Evolutionary conservation across 2,888 invertebrate species (phyloP).

Genomic region (Cheilosia pagana): DNA sequence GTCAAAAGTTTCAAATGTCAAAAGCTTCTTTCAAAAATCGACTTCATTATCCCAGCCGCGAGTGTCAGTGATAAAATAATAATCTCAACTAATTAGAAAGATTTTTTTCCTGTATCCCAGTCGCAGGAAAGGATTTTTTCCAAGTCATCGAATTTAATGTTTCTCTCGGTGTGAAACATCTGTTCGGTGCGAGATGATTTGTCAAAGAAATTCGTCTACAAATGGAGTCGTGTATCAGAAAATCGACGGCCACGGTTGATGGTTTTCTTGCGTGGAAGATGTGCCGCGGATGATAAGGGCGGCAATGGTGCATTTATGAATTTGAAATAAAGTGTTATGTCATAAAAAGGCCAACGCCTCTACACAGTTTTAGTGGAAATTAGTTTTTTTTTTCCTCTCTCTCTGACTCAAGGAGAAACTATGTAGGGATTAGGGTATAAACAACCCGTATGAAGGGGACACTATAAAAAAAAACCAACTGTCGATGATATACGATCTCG

Average conservation of each 20-base stretch:
- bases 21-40: slow-evolving; percentile 24
- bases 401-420: slow-evolving; percentile 24
- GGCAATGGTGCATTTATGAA: slow-evolving; percentile 59
- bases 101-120: slow-evolving; percentile 29
- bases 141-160: slow-evolving; percentile 66
- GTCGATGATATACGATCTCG: slow-evolving; percentile 67
- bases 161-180: slow-evolving; percentile 48
- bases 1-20: slow-evolving; percentile 56
- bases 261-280: slow-evolving; percentile 44
- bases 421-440: slow-evolving; percentile 15
- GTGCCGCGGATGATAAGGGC: slow-evolving; percentile 56
- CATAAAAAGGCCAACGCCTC: slow-evolving; percentile 70
- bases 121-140: slow-evolving; percentile 35
- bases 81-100: slow-evolving; percentile 56
- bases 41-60: slow-evolving; percentile 41
- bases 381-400: slow-evolving; percentile 21
- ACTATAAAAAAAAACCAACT: slow-evolving; percentile 50
- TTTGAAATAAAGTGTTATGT: slow-evolving; percentile 67
- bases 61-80: slow-evolving; percentile 25
- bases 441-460: slow-evolving; percentile 22
- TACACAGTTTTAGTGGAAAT: slow-evolving; percentile 57
- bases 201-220: slow-evolving; percentile 68
- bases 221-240: slow-evolving; percentile 46
- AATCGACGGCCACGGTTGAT: slow-evolving; percentile 51
- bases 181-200: slow-evolving; percentile 55